These are phyloP conservation scores for Temnothorax rugatulus DNA, from an alignment of 2,888 invertebrate genomes.

Conservation along the genomic window DNA sequence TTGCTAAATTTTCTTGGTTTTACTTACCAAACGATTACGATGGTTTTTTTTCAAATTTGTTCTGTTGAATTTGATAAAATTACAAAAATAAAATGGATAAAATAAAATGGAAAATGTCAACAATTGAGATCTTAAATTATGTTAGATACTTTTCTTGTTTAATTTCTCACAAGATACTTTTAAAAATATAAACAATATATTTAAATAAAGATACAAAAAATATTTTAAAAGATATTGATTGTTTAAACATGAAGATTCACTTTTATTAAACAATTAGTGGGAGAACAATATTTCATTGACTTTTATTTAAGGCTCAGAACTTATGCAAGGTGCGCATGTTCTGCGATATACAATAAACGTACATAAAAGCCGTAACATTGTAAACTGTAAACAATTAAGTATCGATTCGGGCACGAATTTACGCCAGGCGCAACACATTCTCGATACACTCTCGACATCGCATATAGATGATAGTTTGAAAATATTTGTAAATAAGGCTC, in stretches of 20 bases:
- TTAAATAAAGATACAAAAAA: too few species aligned
- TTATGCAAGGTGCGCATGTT: neutral
- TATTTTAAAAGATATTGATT: too few species aligned
- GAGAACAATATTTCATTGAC: conserved; percentile 21
- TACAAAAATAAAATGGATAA: too few species aligned
- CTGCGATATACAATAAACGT: conserved; percentile 20
- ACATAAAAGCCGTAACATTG: conserved; percentile 13
- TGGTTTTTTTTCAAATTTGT: too few species aligned
- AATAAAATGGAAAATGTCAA: too few species aligned
- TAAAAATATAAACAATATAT: too few species aligned
- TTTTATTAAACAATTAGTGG: neutral
- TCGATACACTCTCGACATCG: neutral
- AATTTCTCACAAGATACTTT: too few species aligned
- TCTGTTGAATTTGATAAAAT: too few species aligned
- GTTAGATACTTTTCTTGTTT: too few species aligned
- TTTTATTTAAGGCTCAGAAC: conserved; percentile 42
- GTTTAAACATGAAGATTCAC: neutral
- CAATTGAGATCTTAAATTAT: too few species aligned
- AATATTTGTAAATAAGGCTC: conserved; percentile 20
- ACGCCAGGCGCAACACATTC: neutral
- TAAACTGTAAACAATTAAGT: conserved; percentile 31
- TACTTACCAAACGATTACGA: too few species aligned
- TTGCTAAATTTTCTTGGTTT: too few species aligned
- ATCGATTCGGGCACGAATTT: neutral
- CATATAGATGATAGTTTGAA: neutral